These are phyloP conservation scores for Porites cylindrica DNA, from an alignment of 92 coral and sea anemone species.

Conservation along the genomic window DNA sequence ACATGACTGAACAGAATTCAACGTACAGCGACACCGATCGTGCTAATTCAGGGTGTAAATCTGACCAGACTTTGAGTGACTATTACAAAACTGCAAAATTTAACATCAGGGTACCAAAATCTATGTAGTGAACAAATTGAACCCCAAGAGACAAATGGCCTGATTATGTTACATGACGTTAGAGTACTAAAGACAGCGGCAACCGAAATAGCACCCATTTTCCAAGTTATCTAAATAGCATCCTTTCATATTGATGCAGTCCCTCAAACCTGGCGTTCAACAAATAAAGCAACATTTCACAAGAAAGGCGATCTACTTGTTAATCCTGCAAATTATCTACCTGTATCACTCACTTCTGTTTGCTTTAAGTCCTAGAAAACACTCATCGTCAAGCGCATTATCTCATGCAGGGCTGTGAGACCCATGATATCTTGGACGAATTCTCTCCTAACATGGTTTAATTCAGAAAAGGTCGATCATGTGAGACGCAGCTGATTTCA, in stretches of 20 bases:
- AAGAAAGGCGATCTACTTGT: slow-evolving; percentile 16
- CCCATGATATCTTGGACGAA: not conserved
- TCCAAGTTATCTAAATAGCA: not conserved
- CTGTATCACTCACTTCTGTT: slow-evolving; percentile 28
- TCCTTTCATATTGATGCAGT: not conserved
- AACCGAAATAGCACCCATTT: not conserved
- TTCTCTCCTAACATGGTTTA: not conserved
- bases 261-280: not conserved
- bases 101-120: too few relatives aligned
- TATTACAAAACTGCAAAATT: too few relatives aligned
- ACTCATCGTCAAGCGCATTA: slow-evolving; percentile 10
- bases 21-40: too few relatives aligned
- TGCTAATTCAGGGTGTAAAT: too few relatives aligned
- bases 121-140: too few relatives aligned
- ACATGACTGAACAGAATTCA: too few relatives aligned
- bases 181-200: not conserved
- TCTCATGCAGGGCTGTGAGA: not conserved
- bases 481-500: not conserved
- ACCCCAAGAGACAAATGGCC: too few relatives aligned
- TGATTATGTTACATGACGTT: too few relatives aligned
- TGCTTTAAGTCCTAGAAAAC: slow-evolving; percentile 18
- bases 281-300: not conserved
- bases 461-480: not conserved
- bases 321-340: slow-evolving; percentile 16
- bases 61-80: too few relatives aligned